Conservation (phyloP, 2,113 vertebrate genomes). For the Promerops cafer region DNA sequence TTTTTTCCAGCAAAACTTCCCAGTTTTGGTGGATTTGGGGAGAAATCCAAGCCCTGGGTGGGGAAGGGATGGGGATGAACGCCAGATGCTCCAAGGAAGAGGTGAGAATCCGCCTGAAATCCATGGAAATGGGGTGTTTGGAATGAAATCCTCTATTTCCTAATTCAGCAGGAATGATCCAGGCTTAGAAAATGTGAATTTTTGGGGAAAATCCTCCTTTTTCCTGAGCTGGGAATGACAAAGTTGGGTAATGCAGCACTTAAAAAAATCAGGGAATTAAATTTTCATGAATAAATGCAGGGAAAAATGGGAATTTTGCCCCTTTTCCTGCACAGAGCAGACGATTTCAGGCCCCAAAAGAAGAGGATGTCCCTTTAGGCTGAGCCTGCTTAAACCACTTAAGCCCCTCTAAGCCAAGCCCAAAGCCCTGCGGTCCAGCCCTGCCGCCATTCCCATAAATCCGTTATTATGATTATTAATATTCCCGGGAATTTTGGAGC, state of each 20-base stretch:
- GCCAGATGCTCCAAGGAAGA: no score
- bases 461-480: background rate
- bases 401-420: background rate
- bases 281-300: fast-evolving
- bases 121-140: background rate
- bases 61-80: background rate
- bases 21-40: background rate
- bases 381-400: conserved; percentile 1
- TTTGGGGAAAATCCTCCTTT: background rate
- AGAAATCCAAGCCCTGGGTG: background rate
- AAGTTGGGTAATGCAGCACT: fast-evolving
- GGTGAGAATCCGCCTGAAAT: background rate
- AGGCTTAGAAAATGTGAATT: background rate
- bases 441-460: background rate
- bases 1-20: background rate
- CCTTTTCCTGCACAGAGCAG: background rate
- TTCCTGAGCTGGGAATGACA: background rate
- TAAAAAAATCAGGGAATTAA: background rate
- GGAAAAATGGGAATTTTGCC: background rate
- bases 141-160: background rate
- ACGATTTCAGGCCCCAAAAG: background rate
- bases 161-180: background rate
- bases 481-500: conserved; percentile 1
- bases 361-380: conserved; percentile 8
- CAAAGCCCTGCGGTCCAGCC: background rate